phyloP scores from a whole-genome alignment of 2,888 invertebrate genomes.

The Antheraea yamamai region DNA sequence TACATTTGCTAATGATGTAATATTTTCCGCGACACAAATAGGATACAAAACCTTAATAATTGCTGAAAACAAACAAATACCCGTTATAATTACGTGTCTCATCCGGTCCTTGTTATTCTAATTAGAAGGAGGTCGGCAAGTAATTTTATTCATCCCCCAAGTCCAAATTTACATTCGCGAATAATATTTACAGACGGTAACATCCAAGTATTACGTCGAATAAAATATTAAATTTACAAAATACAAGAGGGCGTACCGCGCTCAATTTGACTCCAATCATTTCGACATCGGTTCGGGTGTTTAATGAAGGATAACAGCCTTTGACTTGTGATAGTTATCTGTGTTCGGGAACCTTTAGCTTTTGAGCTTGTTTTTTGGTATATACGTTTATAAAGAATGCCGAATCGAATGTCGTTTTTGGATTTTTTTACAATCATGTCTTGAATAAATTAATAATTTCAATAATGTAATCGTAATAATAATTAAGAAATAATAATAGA shows the following conservation, averaged over 20 bases:
- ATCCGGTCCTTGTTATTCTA: constrained; percentile 11
- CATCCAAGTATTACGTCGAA: constrained; percentile 39
- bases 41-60: background rate
- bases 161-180: constrained; percentile 4
- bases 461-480: too few species aligned
- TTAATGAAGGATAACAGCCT: constrained; percentile 24
- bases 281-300: constrained; percentile 25
- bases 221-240: constrained; percentile 46
- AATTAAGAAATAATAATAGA: too few species aligned
- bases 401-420: background rate
- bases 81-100: background rate
- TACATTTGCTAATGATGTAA: background rate
- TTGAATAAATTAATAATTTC: background rate
- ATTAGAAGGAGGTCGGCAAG: constrained; percentile 3
- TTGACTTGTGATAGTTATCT: constrained; percentile 17
- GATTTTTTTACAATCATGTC: background rate
- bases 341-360: background rate
- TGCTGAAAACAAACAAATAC: background rate
- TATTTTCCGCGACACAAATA: constrained; percentile 2
- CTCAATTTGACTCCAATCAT: constrained; percentile 29
- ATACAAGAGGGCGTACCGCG: constrained; percentile 30
- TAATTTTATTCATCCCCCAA: constrained; percentile 9
- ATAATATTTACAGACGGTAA: constrained; percentile 22
- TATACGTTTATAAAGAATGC: background rate
- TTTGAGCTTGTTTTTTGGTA: constrained; percentile 3